These are phyloP conservation scores for Micrastur ruficollis DNA, from an alignment of 2,797 vertebrate species.

Conservation along the genomic window DNA sequence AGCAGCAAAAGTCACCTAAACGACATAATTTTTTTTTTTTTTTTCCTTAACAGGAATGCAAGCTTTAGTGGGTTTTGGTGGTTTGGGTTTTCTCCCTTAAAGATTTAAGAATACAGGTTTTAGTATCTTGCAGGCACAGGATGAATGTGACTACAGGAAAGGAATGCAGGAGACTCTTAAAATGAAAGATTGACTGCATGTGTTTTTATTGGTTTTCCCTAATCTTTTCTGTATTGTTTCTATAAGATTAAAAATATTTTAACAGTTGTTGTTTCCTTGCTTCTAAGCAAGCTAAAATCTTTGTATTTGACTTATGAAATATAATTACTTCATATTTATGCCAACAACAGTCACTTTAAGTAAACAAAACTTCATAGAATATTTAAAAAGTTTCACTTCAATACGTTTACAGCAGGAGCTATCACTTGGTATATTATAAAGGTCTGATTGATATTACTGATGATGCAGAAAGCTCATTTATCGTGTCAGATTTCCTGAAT, in stretches of 20 bases:
- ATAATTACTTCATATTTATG: not conserved
- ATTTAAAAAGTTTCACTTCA: not conserved
- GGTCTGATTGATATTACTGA: not conserved
- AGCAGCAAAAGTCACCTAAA: not conserved
- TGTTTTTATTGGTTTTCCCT: not conserved
- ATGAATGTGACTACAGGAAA: not conserved
- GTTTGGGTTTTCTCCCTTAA: not conserved
- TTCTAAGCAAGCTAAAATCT: not conserved
- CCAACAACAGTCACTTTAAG: not conserved
- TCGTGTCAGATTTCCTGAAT: not conserved
- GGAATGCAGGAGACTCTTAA: not conserved
- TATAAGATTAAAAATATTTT: not conserved
- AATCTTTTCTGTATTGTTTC: not conserved
- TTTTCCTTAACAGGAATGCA: not conserved
- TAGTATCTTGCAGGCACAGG: not conserved
- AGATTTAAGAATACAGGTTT: not conserved
- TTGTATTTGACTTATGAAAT: not conserved
- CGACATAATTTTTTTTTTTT: not conserved
- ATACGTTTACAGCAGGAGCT: not conserved
- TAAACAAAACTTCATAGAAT: not conserved
- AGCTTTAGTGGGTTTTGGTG: not conserved
- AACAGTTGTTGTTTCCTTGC: not conserved
- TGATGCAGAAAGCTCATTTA: not conserved
- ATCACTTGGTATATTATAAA: not conserved
- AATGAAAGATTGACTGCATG: not conserved